Conservation (phyloP, 2,113 vertebrate genomes). For the Hepsetus odoe region DNA sequence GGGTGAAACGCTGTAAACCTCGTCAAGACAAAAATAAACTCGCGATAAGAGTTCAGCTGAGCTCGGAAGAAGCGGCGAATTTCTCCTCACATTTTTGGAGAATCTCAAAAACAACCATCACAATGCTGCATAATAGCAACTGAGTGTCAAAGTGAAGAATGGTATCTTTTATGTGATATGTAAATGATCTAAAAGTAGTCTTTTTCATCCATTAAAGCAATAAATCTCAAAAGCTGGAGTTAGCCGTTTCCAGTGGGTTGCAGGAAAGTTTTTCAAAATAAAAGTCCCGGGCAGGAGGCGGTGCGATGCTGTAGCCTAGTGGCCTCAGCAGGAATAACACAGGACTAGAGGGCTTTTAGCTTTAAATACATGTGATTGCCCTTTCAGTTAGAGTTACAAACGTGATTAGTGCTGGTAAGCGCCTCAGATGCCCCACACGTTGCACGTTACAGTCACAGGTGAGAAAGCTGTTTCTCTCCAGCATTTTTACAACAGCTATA, state of each 20-base stretch:
- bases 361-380: no score
- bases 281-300: neutral
- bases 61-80: neutral
- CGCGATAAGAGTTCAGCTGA: no score
- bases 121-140: neutral
- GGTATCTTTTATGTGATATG: neutral
- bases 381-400: no score
- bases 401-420: no score
- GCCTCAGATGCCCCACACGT: no score
- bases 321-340: neutral
- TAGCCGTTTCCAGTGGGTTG: neutral
- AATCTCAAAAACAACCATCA: neutral
- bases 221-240: neutral
- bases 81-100: neutral
- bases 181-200: neutral
- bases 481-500: no score
- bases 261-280: conserved; percentile 5
- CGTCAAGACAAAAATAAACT: neutral
- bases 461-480: no score
- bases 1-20: neutral
- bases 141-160: neutral
- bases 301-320: neutral
- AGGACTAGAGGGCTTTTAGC: neutral
- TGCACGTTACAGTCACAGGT: no score
- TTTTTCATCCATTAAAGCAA: neutral